Conservation (phyloP, 2,113 vertebrate genomes). For the Cynoglossus semilaevis region DNA sequence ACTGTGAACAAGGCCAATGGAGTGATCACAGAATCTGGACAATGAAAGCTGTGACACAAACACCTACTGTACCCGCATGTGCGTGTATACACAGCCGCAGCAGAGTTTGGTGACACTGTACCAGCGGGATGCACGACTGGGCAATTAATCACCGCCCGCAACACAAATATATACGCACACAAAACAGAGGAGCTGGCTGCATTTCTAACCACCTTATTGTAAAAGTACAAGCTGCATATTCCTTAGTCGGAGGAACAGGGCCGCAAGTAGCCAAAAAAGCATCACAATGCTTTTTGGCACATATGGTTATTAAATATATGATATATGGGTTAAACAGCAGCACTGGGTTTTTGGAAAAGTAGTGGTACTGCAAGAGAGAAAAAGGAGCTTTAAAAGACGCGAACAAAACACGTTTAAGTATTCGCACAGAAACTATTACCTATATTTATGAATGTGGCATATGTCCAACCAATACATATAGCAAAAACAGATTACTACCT, state of each 20-base stretch:
- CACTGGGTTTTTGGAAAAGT: too few species aligned
- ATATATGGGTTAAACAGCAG: too few species aligned
- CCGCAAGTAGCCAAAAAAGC: neutral
- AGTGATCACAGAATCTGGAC: conserved; percentile 2
- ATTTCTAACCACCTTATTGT: conserved; percentile 35
- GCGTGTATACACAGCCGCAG: conserved; percentile 6
- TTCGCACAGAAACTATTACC: too few species aligned
- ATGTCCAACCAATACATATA: too few species aligned
- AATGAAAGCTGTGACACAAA: neutral
- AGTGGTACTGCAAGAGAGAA: too few species aligned
- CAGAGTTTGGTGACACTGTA: conserved; percentile 16
- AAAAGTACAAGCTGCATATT: conserved; percentile 23
- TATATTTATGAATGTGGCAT: too few species aligned
- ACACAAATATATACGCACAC: conserved; percentile 10
- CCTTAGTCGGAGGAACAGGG: conserved; percentile 23
- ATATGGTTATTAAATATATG: too few species aligned
- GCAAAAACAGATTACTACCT: too few species aligned
- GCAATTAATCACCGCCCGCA: conserved; percentile 38
- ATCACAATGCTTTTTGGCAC: neutral
- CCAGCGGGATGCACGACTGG: conserved; percentile 30
- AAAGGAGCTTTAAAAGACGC: too few species aligned
- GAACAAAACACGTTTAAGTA: too few species aligned
- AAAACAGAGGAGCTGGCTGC: conserved; percentile 19
- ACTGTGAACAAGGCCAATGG: neutral
- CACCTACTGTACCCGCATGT: conserved; percentile 2